Base-by-base conservation (phyloP, 2,113 vertebrate genomes). In the Brachyhypopomus occidentalis region DNA sequence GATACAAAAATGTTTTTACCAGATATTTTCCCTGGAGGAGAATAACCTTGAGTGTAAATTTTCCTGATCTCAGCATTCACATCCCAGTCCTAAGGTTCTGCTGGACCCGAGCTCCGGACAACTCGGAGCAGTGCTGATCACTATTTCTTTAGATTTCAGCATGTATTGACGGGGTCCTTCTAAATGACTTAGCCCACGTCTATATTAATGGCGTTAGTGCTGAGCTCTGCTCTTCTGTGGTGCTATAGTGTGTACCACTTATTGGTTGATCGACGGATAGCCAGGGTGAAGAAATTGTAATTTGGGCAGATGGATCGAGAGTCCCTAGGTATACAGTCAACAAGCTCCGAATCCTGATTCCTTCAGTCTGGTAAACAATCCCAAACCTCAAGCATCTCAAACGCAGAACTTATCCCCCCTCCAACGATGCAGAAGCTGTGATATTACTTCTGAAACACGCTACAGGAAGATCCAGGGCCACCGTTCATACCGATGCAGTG, bases 221-320 rank as follows among this genome's bases (percentile, higher is more conserved):
- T 81, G 80, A 76, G 67, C 72, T 69, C 63, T 81, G 72, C 79
- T 75, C 34, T 81, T 59, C 52, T 30, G 34, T 38, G 16, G 17
- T 30, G 64, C 36, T 34, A 67, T 5, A 36, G 64, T 9, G 23
- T 45, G 62, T 16, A 48, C 34, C 72, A 38, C 60, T 81, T 56
- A 63, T 38, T 48, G 22, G 72, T 48, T 64, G 58, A 67, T 56
- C 25, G 48, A 27, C 45, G 17, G 20, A 66, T 17, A 4, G 17
- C 4, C 52, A 75, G 52, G 8, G 20, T 38, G 58, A 38, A 27
- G 22, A 79, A 79, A 60, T 25, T 3, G 7, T 3, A 36, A 38
- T 17, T 36, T 67, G 36, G 25, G 64, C 64, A 36, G 30, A 67
- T 78, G 30, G 30, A 30, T 41, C 38, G 12, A 78, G 52, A 70